Evolutionary conservation across 2,888 invertebrate species (phyloP).

Genomic region (Drosophila fungiperda): DNA sequence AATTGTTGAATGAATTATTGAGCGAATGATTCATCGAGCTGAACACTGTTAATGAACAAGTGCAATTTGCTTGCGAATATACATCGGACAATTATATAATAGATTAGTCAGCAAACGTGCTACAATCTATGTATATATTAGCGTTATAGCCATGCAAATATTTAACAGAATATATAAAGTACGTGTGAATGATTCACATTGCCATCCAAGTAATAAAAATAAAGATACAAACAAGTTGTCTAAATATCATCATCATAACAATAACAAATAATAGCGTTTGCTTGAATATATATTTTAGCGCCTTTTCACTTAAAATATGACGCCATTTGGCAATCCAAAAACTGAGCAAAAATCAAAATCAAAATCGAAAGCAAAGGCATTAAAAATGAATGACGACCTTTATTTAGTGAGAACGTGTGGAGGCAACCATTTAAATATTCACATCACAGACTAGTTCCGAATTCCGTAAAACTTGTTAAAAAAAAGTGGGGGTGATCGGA

Average conservation of each 20-base stretch:
- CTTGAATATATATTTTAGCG: constrained; percentile 28
- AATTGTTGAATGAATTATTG: constrained; percentile 24
- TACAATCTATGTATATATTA: constrained; percentile 26
- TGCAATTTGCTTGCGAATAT: constrained; percentile 58
- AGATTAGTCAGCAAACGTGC: constrained; percentile 57
- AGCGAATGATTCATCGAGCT: constrained; percentile 61
- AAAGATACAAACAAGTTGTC: constrained; percentile 22
- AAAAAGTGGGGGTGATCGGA: constrained; percentile 2
- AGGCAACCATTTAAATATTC: constrained; percentile 40
- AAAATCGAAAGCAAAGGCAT: constrained; percentile 28
- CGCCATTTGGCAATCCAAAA: constrained; percentile 52
- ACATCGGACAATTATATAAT: constrained; percentile 34
- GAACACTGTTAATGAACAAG: constrained; percentile 37
- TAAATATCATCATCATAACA: constrained; percentile 27
- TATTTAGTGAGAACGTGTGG: constrained; percentile 41
- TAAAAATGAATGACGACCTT: constrained; percentile 53
- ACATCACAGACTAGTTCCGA: constrained; percentile 44
- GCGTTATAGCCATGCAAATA: constrained; percentile 17
- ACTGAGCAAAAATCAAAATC: constrained; percentile 20
- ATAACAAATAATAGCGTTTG: constrained; percentile 6
- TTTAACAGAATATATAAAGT: constrained; percentile 13
- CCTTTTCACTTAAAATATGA: constrained; percentile 47
- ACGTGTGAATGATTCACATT: constrained; percentile 35
- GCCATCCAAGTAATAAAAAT: constrained; percentile 10
- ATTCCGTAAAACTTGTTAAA: constrained; percentile 31